These are phyloP conservation scores for Xerus inauris DNA, from an alignment of 2,113 vertebrate genomes.

Conservation along the genomic window DNA sequence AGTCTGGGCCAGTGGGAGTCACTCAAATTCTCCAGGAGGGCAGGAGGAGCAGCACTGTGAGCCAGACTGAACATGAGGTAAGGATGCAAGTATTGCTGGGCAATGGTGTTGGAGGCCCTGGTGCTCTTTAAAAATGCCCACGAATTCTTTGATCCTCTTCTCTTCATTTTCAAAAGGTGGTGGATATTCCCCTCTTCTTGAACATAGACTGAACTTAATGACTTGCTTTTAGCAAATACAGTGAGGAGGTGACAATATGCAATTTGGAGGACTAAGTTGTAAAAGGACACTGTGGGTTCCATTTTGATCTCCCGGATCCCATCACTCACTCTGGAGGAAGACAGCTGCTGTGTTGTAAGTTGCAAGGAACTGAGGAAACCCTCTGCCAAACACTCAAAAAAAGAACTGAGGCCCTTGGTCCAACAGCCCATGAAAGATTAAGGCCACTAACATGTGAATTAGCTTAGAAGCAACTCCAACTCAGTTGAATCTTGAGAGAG, in stretches of 20 bases:
- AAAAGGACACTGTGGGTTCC: not conserved
- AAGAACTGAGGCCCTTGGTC: not conserved
- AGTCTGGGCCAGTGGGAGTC: not conserved
- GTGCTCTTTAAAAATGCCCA: not conserved
- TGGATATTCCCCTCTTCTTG: not conserved
- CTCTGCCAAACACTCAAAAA: not conserved
- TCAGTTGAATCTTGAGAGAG: not conserved
- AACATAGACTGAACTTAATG: not conserved
- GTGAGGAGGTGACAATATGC: not conserved
- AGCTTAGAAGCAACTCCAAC: not conserved
- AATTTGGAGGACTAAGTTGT: not conserved
- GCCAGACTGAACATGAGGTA: not conserved
- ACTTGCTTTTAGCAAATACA: not conserved
- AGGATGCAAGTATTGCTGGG: not conserved
- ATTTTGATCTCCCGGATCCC: not conserved
- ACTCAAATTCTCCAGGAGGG: not conserved
- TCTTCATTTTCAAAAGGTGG: slow-evolving; percentile 24
- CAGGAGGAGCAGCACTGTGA: not conserved
- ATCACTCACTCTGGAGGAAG: not conserved
- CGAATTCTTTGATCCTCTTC: not conserved
- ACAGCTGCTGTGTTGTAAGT: not conserved
- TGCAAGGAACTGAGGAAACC: not conserved
- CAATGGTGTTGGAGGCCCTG: not conserved
- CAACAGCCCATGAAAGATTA: not conserved
- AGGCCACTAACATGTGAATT: not conserved